A percentile compares a stretch with the other conserved stretches of the same genome.
Conservation (phyloP, 2,888 invertebrate species). For the Dione vanillae region DNA sequence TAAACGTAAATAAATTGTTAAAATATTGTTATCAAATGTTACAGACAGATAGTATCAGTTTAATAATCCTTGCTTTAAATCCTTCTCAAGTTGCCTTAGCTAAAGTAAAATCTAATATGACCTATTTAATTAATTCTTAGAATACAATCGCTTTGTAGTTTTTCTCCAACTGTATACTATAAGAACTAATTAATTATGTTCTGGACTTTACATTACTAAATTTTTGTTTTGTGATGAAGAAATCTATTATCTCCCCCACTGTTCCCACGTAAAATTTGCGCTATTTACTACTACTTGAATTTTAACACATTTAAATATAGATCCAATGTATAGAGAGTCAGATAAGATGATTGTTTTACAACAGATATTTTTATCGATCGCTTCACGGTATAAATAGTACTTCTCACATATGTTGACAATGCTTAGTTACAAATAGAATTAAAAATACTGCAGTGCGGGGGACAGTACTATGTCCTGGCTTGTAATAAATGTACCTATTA, state of each 20-base stretch:
- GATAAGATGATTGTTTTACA: constrained; percentile 29
- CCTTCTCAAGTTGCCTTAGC: too few species aligned
- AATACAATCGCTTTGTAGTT: not conserved
- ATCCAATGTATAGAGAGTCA: not conserved
- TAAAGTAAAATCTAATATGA: too few species aligned
- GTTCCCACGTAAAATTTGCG: not conserved
- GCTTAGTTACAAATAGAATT: constrained; percentile 35
- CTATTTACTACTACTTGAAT: not conserved
- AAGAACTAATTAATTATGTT: not conserved
- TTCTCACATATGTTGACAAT: constrained; percentile 41
- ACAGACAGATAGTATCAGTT: too few species aligned
- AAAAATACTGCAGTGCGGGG: constrained; percentile 33
- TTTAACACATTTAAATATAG: not conserved
- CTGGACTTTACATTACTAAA: too few species aligned
- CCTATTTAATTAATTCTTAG: constrained; percentile 19
- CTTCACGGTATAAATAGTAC: constrained; percentile 40
- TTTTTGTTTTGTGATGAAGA: too few species aligned
- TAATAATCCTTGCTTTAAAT: too few species aligned
- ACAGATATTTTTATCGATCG: constrained; percentile 43
- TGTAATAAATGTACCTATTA: not conserved
- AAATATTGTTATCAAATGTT: too few species aligned
- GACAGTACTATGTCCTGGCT: not conserved
- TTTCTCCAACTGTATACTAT: not conserved
- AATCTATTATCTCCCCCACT: too few species aligned
- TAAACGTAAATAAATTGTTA: not conserved